Evolutionary conservation across 2,797 vertebrate species (phyloP).

Genomic region (Acrocephalus scirpaceus): DNA sequence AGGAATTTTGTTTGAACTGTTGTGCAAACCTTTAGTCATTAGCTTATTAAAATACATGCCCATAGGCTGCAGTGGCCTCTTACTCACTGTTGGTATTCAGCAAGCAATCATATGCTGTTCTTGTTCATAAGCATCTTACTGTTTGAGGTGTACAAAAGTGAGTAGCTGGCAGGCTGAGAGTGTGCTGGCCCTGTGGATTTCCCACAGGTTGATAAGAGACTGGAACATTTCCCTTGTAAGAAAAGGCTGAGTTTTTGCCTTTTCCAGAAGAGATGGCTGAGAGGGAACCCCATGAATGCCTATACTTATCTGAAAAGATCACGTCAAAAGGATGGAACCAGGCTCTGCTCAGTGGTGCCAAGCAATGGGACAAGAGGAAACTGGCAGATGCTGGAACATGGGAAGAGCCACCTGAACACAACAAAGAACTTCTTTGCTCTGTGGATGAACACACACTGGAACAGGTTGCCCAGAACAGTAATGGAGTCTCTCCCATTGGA

Average conservation of each 20-base stretch:
- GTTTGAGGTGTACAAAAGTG: not conserved
- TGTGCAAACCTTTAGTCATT: not conserved
- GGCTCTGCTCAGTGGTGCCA: not conserved
- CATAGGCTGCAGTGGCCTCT: not conserved
- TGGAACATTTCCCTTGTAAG: not conserved
- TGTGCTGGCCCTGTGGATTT: not conserved
- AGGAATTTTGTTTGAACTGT: not conserved
- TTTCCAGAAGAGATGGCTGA: accelerated
- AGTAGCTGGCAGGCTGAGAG: not conserved
- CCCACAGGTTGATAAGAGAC: not conserved
- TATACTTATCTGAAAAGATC: accelerated
- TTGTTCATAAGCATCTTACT: no score
- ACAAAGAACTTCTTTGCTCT: not conserved
- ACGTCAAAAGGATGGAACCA: not conserved
- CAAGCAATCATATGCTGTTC: no score
- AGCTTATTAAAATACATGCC: not conserved
- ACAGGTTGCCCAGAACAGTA: not conserved
- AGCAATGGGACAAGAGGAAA: not conserved
- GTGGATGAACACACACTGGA: not conserved
- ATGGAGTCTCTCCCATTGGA: not conserved
- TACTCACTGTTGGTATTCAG: not conserved
- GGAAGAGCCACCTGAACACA: not conserved
- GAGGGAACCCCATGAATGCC: not conserved
- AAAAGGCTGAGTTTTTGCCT: not conserved
- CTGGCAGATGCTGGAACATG: not conserved